Base-by-base conservation (phyloP, 2,113 vertebrate species). In the Theropithecus gelada region DNA sequence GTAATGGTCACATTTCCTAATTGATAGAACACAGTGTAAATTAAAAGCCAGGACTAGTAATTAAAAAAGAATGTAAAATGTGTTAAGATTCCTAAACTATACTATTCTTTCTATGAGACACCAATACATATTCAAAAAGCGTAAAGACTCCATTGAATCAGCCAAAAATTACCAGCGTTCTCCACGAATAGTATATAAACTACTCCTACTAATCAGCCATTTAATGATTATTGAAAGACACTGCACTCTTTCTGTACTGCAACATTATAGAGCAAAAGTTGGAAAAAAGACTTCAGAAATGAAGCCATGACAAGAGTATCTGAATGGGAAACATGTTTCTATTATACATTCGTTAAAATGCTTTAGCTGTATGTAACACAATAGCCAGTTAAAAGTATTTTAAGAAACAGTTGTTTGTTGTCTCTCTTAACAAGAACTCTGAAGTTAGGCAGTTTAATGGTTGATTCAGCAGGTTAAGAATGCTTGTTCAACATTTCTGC, bases 51-150 rank as follows among this genome's bases (percentile, higher is more conserved):
- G 16, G 18, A 8, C 23, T 66, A 2, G 52, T 9, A 81, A 72
- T 55, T 91, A 20, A 86, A 94, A 94, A 68, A 50, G 32, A 78
- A 88, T 70, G 32, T 94, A 94, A 97, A 96, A 43, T 75, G 22
- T 73, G 3, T 92, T 96, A 38, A 14, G 4, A 61, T 94, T 84
- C 40, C 16, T 70, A 8, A 83, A 43, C 17, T 64, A 3, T 55
- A 6, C 45, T 68, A 0, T 94, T 96, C 27, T 89, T 92, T 95
- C 52, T 61, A 3, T 90, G 86, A 90, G 20, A 68, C 4, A 93
- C 0, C 20, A 73, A 40, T 40, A 73, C n/a, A 40, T 9, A 40
- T 18, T 22, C 17, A 75, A 50, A 76, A 81, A 88, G 35, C 2
- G 38, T 48, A 64, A 81, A 97, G 27, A 55, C 5, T 80, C 27